These are phyloP conservation scores for Origma solitaria DNA, from an alignment of 2,113 vertebrate genomes.

Conservation along the genomic window DNA sequence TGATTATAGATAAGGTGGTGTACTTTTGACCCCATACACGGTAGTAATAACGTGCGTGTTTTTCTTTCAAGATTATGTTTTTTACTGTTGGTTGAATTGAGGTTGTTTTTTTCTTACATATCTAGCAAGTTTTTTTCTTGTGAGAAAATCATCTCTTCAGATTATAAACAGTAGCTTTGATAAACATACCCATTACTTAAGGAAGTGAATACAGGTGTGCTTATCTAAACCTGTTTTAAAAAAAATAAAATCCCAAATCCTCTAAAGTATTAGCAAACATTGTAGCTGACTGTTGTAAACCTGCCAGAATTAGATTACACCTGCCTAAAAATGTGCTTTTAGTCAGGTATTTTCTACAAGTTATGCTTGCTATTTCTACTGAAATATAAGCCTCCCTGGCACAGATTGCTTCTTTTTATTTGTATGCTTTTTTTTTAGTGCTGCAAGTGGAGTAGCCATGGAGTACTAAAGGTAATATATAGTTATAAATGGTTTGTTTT, in stretches of 20 bases:
- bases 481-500: conserved; percentile 17
- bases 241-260: neutral
- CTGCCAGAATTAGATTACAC: conserved; percentile 1
- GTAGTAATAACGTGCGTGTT: neutral
- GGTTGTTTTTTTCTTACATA: neutral
- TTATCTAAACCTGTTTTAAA: neutral
- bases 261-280: neutral
- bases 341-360: neutral
- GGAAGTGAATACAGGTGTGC: neutral
- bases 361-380: neutral
- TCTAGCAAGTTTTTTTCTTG: neutral
- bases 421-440: neutral
- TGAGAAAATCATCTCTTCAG: neutral
- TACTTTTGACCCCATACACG: neutral
- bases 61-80: neutral
- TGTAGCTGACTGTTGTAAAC: neutral
- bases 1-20: neutral
- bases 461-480: neutral
- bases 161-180: neutral
- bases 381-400: neutral
- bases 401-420: neutral
- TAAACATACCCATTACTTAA: neutral
- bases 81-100: neutral
- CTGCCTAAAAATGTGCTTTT: neutral
- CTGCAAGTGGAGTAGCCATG: neutral